Conservation (phyloP, 2,797 vertebrate species). For the Melanotaenia trifasciata region DNA sequence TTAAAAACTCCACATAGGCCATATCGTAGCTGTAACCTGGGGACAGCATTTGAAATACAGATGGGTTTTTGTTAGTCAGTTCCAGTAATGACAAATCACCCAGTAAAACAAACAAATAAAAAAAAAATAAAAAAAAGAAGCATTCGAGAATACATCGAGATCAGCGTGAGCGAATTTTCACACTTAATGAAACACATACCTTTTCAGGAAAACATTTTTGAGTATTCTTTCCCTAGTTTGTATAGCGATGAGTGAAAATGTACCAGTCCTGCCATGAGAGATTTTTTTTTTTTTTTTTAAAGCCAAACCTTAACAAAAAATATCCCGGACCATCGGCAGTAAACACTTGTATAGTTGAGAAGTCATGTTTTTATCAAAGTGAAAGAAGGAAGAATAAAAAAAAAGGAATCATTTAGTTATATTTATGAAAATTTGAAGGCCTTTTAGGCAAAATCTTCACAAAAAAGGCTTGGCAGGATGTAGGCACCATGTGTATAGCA, state of each 20-base stretch:
- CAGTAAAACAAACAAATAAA: slow-evolving; percentile 55
- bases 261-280: slow-evolving; percentile 41
- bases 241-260: slow-evolving; percentile 45
- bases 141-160: slow-evolving; percentile 76
- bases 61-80: slow-evolving; percentile 99
- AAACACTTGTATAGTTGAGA: slow-evolving; percentile 32
- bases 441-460: slow-evolving; percentile 29
- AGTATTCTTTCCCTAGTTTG: slow-evolving; percentile 46
- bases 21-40: slow-evolving; percentile 99
- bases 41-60: slow-evolving; percentile 99
- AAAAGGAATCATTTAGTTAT: slow-evolving; percentile 12
- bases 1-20: slow-evolving; percentile 99
- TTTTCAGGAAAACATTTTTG: slow-evolving; percentile 58
- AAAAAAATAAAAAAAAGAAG: slow-evolving; percentile 48
- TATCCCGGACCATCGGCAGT: slow-evolving; percentile 51
- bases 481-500: slow-evolving; percentile 28
- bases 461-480: slow-evolving; percentile 34
- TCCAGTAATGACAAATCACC: slow-evolving; percentile 80
- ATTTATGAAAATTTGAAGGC: slow-evolving; percentile 7
- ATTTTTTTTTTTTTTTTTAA: slow-evolving; percentile 25
- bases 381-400: neutral
- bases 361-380: slow-evolving; percentile 17
- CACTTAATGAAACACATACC: slow-evolving; percentile 57
- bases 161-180: slow-evolving; percentile 54
- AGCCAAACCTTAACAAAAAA: slow-evolving; percentile 50